Base-by-base conservation (phyloP, 2,888 invertebrate species). In the Drosophila mayaguana region DNA sequence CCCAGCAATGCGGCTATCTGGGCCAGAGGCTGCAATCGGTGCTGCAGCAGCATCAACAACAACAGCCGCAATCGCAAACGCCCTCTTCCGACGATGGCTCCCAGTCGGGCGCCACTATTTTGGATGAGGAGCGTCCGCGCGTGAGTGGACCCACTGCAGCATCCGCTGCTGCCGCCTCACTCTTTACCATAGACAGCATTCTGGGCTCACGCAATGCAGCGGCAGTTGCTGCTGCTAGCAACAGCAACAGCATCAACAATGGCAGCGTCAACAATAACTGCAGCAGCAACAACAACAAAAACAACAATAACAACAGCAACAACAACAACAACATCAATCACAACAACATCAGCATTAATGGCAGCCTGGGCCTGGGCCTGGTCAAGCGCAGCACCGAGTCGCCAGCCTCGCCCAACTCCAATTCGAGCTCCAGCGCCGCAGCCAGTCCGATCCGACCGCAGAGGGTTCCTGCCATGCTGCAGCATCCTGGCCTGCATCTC, bases 131-230 rank as follows among this genome's bases (percentile, higher is more conserved):
- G 28, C 85, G 92, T 11, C 71, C 84, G 2, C 60, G 70, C 2
- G 71, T 67, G 11, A 69, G 68, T 55, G 78, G 80, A 40, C 81
- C 88, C 12, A 83, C 91, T 9, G 93, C 95, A 89, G 90, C 91
- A 5, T 86, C 89, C 1, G 90, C 92, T 2, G 93, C 95, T 89
- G 93, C 94, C 0, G 93, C 94, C 25, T 95, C 95, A 7, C 94
- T 97, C 73, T 97, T 97, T 92, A 97, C 97, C 85, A 97, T 97
- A 90, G 97, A 97, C 93, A 97, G 97, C 93, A 97, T 97, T 87
- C 93, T 97, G 92, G 96, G 96, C 54, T 96, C 96, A 60, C 81
- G 92, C 94, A 81, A 81, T 40, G 79, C 68, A 25, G 83, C 65
- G 42, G 85, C 61, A 16, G 73, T 40, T 46, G 78, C 53, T 61